phyloP scores from a whole-genome alignment of 1,140 invertebrate genomes.

The Andricus grossulariae region DNA sequence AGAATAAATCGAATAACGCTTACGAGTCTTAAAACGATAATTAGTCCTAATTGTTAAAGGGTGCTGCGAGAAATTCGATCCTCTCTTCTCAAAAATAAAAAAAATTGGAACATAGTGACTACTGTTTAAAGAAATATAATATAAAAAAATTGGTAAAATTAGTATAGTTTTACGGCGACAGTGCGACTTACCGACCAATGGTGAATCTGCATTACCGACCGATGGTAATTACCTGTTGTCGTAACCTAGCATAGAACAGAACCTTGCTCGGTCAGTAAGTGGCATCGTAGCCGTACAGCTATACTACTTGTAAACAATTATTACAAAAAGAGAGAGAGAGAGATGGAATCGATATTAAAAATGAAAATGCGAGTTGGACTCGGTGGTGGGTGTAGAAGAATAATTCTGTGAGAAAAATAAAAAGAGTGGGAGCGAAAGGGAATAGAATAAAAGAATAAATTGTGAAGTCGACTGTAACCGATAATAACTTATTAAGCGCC shows the following conservation, averaged over 20 bases:
- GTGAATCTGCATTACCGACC: too few relatives aligned
- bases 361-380: constrained; percentile 48
- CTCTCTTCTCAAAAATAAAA: constrained; percentile 33
- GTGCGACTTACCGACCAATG: too few relatives aligned
- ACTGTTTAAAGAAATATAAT: not conserved
- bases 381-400: constrained; percentile 60
- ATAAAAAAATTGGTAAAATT: not conserved
- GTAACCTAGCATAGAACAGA: too few relatives aligned
- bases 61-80: constrained; percentile 43
- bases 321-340: not conserved
- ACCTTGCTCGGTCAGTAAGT: too few relatives aligned
- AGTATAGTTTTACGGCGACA: too few relatives aligned
- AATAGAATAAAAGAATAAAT: constrained; percentile 38
- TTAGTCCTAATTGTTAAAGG: constrained; percentile 41
- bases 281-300: too few relatives aligned
- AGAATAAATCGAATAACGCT: constrained; percentile 50
- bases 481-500: constrained; percentile 47
- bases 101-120: not conserved
- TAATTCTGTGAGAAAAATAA: constrained; percentile 41
- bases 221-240: too few relatives aligned
- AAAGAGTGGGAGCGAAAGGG: constrained; percentile 24
- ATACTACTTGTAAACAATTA: not conserved
- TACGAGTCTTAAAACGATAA: constrained; percentile 51
- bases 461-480: constrained; percentile 47
- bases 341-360: not conserved